Percentiles rank a stretch among this genome's conserved stretches.
These are phyloP conservation scores for Sylvia borin DNA, from an alignment of 2,797 vertebrate species.

Conservation along the genomic window DNA sequence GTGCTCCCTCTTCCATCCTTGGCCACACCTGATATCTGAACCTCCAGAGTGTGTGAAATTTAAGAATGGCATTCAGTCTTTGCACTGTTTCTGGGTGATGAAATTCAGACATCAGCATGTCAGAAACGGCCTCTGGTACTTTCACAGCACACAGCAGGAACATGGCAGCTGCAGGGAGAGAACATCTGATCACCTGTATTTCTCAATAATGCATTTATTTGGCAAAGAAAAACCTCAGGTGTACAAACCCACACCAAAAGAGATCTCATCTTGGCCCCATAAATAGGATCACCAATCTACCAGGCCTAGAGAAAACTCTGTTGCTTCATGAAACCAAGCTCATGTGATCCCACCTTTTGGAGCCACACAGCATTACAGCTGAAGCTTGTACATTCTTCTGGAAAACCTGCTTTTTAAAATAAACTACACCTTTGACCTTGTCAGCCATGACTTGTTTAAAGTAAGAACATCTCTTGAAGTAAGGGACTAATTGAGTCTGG, in stretches of 20 bases:
- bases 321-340: neutral
- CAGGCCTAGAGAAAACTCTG: neutral
- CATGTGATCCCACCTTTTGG: neutral
- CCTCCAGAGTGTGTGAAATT: conserved; percentile 97
- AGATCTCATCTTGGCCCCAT: neutral
- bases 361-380: fast-evolving
- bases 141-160: conserved; percentile 98
- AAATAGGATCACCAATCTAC: neutral
- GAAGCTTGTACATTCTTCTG: neutral
- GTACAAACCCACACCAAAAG: neutral
- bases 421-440: neutral
- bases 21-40: conserved; percentile 99
- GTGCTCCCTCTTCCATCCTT: conserved; percentile 98
- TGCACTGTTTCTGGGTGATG: conserved; percentile 97
- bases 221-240: neutral
- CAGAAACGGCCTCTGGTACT: conserved; percentile 93
- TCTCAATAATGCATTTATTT: neutral
- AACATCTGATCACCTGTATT: neutral
- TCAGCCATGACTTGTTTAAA: neutral
- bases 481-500: neutral
- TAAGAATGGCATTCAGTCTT: conserved; percentile 93
- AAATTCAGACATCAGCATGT: conserved; percentile 99
- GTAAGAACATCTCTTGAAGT: neutral
- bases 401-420: neutral
- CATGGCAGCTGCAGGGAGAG: conserved; percentile 88